Evolutionary conservation across 2,113 vertebrate species (phyloP).

Genomic region (Chaetodon trifascialis): DNA sequence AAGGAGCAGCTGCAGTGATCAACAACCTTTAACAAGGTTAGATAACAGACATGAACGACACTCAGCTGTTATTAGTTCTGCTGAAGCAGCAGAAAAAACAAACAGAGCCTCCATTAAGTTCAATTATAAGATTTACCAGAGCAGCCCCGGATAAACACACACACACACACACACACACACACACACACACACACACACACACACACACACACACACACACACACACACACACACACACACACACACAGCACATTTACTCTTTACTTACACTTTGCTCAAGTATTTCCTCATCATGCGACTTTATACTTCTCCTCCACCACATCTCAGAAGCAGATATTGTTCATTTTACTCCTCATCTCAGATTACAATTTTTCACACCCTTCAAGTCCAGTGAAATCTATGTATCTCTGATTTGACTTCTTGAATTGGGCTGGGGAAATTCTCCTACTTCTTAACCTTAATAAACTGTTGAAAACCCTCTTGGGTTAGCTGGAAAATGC

Average conservation of each 20-base stretch:
- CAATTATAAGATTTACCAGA: conserved; percentile 55
- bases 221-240: conserved; percentile 15
- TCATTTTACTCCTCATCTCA: too few relatives aligned
- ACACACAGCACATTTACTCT: neutral
- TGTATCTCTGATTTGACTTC: too few relatives aligned
- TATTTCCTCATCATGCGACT: too few relatives aligned
- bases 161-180: conserved; percentile 19
- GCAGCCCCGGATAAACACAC: conserved; percentile 15
- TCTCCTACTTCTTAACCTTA: too few relatives aligned
- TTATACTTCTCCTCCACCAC: too few relatives aligned
- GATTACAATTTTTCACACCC: too few relatives aligned
- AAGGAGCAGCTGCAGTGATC: conserved; percentile 23
- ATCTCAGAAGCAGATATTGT: too few relatives aligned
- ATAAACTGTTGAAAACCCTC: too few relatives aligned
- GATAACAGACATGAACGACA: conserved; percentile 27
- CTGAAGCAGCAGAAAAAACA: conserved; percentile 59
- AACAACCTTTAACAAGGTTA: conserved; percentile 48
- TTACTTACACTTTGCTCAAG: too few relatives aligned
- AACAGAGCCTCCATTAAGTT: conserved; percentile 58
- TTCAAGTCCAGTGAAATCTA: too few relatives aligned
- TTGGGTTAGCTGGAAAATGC: too few relatives aligned
- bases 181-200: neutral
- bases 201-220: conserved; percentile 18
- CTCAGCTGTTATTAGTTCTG: conserved; percentile 43
- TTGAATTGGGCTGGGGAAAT: too few relatives aligned